phyloP scores from a whole-genome alignment of 2,113 vertebrate species.

The Phainopepla nitens region DNA sequence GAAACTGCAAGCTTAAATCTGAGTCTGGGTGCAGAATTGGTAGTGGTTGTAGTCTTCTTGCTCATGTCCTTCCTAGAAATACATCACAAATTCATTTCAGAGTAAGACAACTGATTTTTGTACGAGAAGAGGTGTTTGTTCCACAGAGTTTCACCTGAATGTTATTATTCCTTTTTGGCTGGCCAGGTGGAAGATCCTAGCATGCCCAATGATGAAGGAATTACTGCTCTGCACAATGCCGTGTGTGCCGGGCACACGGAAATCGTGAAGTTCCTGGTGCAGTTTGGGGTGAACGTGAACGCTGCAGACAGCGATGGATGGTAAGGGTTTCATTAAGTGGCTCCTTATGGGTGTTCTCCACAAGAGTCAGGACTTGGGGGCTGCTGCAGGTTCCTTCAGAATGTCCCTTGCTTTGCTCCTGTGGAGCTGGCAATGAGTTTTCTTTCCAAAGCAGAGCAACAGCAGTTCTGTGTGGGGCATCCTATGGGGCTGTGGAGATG shows the following conservation, averaged over 20 bases:
- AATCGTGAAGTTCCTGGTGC: conserved; percentile 95
- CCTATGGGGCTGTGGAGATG: neutral
- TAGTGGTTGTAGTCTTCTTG: neutral
- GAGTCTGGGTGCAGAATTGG: neutral
- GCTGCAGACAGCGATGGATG: conserved; percentile 97
- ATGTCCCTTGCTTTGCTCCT: neutral
- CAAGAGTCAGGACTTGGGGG: neutral
- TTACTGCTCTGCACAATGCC: conserved; percentile 95
- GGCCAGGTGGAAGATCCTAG: conserved; percentile 93
- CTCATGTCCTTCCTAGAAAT: neutral
- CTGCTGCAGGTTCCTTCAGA: neutral
- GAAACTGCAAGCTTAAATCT: neutral
- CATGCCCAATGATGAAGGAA: conserved; percentile 94
- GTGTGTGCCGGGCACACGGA: conserved; percentile 96
- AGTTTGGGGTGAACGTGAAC: conserved; percentile 96
- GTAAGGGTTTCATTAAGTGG: conserved; percentile 67
- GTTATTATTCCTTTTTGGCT: neutral
- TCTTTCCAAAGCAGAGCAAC: neutral
- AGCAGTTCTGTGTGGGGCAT: neutral
- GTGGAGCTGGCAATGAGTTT: neutral
- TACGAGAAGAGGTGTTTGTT: neutral
- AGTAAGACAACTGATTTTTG: neutral
- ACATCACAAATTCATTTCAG: rapidly evolving
- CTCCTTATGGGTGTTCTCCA: neutral
- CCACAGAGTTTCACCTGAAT: neutral